These are phyloP conservation scores for Cryptoprocta ferox DNA, from an alignment of 2,797 vertebrate species.

Conservation along the genomic window DNA sequence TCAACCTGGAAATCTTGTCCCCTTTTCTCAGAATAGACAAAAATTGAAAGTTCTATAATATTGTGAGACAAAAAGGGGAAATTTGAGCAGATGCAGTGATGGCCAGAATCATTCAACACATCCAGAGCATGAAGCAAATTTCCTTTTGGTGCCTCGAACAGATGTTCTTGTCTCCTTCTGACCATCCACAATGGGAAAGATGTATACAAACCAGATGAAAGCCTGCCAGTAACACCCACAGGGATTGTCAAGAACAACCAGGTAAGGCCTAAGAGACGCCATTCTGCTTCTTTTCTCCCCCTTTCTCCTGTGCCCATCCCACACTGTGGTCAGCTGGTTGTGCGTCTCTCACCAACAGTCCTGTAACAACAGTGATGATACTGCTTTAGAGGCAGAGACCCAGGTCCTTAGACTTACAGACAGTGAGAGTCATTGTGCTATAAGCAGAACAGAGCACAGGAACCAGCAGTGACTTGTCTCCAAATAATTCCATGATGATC, in stretches of 20 bases:
- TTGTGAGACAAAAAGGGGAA: not conserved
- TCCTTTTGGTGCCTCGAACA: not conserved
- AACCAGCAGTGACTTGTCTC: not conserved
- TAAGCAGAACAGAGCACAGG: not conserved
- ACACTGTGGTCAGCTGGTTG: not conserved
- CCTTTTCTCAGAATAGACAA: not conserved
- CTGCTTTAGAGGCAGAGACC: not conserved
- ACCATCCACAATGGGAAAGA: not conserved
- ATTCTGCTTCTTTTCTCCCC: not conserved
- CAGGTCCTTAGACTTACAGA: not conserved
- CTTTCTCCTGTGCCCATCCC: not conserved
- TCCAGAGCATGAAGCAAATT: not conserved
- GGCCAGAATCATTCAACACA: not conserved
- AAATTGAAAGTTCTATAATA: not conserved
- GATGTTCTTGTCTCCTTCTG: not conserved
- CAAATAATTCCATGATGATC: not conserved
- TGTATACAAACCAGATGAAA: not conserved
- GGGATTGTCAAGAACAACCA: not conserved
- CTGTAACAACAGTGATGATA: not conserved
- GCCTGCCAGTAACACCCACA: not conserved
- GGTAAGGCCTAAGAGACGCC: conserved; percentile 1
- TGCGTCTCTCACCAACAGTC: not conserved
- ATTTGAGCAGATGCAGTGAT: not conserved
- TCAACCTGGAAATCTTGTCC: not conserved
- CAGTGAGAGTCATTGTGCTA: not conserved